Evolutionary conservation across 1,140 invertebrate genomes (phyloP), one percentile per base, ranked within the genome.

Genomic region (Hylaeus anthracinus): DNA sequence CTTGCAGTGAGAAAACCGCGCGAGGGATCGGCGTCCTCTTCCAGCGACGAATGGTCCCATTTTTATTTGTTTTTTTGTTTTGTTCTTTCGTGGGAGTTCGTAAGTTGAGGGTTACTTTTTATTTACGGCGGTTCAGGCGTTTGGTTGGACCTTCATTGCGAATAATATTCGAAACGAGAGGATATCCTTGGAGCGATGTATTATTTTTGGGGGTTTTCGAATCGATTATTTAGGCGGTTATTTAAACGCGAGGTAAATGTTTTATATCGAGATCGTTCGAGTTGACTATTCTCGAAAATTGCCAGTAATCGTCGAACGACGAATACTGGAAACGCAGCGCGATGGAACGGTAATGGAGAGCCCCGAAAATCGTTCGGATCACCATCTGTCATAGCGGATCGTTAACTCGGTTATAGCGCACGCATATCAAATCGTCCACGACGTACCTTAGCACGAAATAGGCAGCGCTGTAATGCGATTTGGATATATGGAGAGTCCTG

Each of bases 351-450:
- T 12, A 41, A 69, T 10, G 6, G 4, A 61, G 53, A 37, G 61
- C 9, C 14, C 39, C 9, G 51, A 61, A 79, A 79, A 82, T 79
- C 48, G 61, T 53, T 43, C 84, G 81, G 84, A 83, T 87, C 86
- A 89, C 91, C 92, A 92, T 92, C 92, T 92, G 92, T 91, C 92
- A 92, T 91, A 89, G 88, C 75, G 86, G 86, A 90, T 89, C 84
- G 88, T 90, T 93, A 92, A 92, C 88, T 90, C 83, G 83, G 87
- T 92, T 92, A 92, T 79, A 75, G 87, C 85, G 79, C 83, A 79
- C 89, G 92, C 92, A 91, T 92, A 93, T 91, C 89, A 92, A 93
- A 92, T 92, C 88, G 91, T 88, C 85, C 90, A 85, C 89, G 88
- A 90, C 88, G 84, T 87, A 87, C 88, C 85, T 90, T 88, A 88